These are phyloP conservation scores for Noctua janthe DNA, from an alignment of 2,888 invertebrate species.

Conservation along the genomic window DNA sequence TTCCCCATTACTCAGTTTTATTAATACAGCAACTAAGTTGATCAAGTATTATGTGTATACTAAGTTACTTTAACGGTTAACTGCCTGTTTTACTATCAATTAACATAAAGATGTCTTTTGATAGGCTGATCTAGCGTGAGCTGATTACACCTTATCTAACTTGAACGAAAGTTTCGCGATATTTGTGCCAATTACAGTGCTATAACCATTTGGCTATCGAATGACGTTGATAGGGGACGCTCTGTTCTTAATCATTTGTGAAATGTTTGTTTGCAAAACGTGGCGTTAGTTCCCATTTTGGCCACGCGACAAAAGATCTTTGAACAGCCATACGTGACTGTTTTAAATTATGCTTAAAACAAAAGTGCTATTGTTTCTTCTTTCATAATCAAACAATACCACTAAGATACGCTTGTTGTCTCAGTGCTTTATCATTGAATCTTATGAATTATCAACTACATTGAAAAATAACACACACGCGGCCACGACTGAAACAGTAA, in stretches of 20 bases:
- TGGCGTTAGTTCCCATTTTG: neutral
- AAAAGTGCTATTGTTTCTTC: slow-evolving; percentile 25
- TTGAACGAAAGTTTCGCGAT: slow-evolving; percentile 42
- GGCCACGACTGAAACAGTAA: neutral
- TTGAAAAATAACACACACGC: neutral
- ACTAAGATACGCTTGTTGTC: too few relatives aligned
- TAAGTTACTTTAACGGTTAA: slow-evolving; percentile 19
- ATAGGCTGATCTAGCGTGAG: slow-evolving; percentile 24
- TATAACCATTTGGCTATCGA: neutral
- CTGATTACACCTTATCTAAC: slow-evolving; percentile 20
- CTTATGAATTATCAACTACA: neutral
- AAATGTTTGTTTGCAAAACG: neutral
- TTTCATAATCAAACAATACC: slow-evolving; percentile 17
- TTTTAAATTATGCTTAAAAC: neutral
- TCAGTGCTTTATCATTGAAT: neutral
- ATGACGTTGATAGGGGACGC: neutral
- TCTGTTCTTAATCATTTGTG: neutral
- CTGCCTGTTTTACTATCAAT: slow-evolving; percentile 29
- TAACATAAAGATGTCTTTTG: slow-evolving; percentile 47
- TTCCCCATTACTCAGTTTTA: slow-evolving; percentile 55
- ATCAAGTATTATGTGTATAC: slow-evolving; percentile 31
- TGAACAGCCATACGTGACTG: neutral
- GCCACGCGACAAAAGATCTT: neutral
- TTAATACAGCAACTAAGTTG: slow-evolving; percentile 48
- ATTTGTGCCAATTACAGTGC: slow-evolving; percentile 8